These are phyloP conservation scores for Sphaerophoria taeniata DNA, from an alignment of 2,888 invertebrate genomes.

Conservation along the genomic window DNA sequence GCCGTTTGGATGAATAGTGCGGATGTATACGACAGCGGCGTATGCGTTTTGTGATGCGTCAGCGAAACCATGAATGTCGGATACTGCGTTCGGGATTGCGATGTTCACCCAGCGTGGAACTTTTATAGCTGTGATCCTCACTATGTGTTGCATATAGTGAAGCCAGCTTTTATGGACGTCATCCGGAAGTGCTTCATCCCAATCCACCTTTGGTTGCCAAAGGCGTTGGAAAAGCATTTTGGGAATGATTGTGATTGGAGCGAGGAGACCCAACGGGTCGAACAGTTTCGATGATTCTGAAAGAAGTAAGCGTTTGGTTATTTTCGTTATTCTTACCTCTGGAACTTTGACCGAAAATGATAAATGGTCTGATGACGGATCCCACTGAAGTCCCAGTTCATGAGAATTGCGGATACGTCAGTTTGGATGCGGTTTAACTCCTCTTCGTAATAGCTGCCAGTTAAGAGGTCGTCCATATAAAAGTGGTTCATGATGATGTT, in stretches of 20 bases:
- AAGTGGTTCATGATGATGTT: constrained; percentile 2
- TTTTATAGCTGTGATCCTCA: constrained; percentile 43
- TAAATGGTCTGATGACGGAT: constrained; percentile 9
- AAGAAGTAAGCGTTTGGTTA: constrained; percentile 32
- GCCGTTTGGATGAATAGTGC: constrained; percentile 32
- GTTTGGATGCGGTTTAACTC: no score
- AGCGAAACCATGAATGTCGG: constrained; percentile 39
- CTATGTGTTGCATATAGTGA: constrained; percentile 8
- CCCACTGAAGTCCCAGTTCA: constrained; percentile 22
- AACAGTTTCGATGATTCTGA: constrained; percentile 23
- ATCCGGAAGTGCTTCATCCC: constrained; percentile 22
- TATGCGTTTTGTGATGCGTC: constrained; percentile 48
- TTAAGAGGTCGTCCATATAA: constrained; percentile 30
- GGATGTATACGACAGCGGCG: constrained; percentile 35
- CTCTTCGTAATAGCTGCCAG: constrained; percentile 1
- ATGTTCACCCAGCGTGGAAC: constrained; percentile 33
- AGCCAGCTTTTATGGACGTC: background rate
- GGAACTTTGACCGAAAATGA: constrained; percentile 17
- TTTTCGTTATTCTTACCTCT: constrained; percentile 9
- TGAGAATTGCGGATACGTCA: no score
- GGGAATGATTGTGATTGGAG: constrained; percentile 28
- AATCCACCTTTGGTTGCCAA: constrained; percentile 32
- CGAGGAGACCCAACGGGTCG: constrained; percentile 16
- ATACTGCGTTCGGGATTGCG: constrained; percentile 15
- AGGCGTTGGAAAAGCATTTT: constrained; percentile 39